Conservation (phyloP, 2,888 invertebrate genomes). For the Scrobipalpa atriplicella region DNA sequence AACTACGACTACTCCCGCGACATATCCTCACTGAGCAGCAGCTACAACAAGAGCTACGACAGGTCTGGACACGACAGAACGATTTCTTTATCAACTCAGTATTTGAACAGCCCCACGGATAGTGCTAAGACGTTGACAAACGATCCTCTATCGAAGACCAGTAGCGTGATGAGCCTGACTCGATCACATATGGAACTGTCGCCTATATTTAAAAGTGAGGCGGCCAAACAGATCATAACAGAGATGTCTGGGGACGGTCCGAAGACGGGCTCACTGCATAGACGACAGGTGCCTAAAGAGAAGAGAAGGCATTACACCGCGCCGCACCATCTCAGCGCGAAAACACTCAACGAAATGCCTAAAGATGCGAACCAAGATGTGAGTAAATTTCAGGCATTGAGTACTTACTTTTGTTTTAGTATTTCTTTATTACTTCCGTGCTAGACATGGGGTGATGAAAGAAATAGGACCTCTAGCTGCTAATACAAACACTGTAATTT, state of each 20-base stretch:
- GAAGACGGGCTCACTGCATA: constrained; percentile 82
- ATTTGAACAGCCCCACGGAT: constrained; percentile 74
- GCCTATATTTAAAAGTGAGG: constrained; percentile 93
- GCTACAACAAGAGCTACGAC: constrained; percentile 71
- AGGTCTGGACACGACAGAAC: constrained; percentile 65
- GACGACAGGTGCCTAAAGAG: constrained; percentile 90
- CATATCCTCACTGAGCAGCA: constrained; percentile 70
- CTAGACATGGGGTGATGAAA: background rate
- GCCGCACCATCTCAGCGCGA: constrained; percentile 87
- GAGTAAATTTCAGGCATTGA: constrained; percentile 56
- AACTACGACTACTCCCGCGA: constrained; percentile 75
- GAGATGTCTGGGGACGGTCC: constrained; percentile 86
- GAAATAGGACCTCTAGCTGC: too few species aligned
- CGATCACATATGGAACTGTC: constrained; percentile 84
- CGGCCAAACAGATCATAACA: constrained; percentile 92
- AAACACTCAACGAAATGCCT: constrained; percentile 83
- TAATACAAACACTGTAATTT: too few species aligned
- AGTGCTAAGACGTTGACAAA: constrained; percentile 75
- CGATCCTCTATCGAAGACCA: constrained; percentile 75
- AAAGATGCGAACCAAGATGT: constrained; percentile 74
- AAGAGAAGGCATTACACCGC: constrained; percentile 94
- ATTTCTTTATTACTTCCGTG: background rate
- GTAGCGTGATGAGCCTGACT: constrained; percentile 73
- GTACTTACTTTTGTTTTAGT: too few species aligned
- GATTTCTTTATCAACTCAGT: constrained; percentile 70